Percentiles rank a stretch among this genome's conserved stretches.
Conservation (phyloP, 2,113 vertebrate genomes). For the Phoxinus phoxinus region DNA sequence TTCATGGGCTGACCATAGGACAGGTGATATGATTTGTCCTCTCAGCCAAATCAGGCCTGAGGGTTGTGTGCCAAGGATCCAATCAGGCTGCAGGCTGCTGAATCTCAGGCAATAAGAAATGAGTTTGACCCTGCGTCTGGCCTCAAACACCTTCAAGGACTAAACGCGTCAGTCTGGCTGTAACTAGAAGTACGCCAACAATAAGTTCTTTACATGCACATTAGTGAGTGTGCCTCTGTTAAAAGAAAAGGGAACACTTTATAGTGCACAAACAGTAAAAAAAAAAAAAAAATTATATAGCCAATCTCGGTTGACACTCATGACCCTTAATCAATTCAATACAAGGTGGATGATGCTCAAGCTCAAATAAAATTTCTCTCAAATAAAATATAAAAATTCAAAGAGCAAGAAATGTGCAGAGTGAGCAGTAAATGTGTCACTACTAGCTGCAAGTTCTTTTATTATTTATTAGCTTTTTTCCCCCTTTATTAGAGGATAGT, state of each 20-base stretch:
- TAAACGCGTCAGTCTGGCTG: background rate
- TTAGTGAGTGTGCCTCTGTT: background rate
- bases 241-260: background rate
- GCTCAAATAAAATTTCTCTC: background rate
- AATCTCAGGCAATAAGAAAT: conserved; percentile 46
- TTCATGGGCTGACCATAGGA: conserved; percentile 32
- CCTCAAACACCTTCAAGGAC: conserved; percentile 11
- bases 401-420: too few relatives aligned
- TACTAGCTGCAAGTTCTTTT: background rate
- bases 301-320: background rate
- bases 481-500: background rate
- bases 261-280: background rate
- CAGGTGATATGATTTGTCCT: conserved; percentile 44
- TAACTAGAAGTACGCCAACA: conserved; percentile 18
- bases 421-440: too few relatives aligned
- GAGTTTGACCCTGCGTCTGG: conserved; percentile 46
- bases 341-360: background rate
- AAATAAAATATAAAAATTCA: background rate
- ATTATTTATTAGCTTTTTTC: background rate
- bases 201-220: background rate
- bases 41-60: conserved; percentile 39
- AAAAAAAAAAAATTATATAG: too few relatives aligned
- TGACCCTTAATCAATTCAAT: background rate
- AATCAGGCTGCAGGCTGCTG: conserved; percentile 25
- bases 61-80: conserved; percentile 1